These are phyloP conservation scores for Aythya baeri DNA, from an alignment of 2,113 vertebrate species.

Conservation along the genomic window DNA sequence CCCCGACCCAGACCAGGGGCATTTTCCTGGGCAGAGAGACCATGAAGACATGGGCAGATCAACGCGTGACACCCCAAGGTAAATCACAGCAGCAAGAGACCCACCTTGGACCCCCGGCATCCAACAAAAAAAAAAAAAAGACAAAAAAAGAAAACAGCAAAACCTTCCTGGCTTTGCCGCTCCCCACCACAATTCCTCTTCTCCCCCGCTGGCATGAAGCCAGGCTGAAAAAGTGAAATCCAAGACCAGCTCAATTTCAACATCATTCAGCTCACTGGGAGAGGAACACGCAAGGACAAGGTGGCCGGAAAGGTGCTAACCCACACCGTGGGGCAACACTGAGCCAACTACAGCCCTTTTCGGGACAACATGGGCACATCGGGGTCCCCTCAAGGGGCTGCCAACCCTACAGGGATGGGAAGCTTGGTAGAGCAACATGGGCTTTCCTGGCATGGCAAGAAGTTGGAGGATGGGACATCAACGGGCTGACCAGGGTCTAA, in stretches of 20 bases:
- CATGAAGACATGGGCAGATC: not conserved
- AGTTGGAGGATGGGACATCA: not conserved
- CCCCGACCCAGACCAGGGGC: not conserved
- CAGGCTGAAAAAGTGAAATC: not conserved
- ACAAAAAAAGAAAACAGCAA: not conserved
- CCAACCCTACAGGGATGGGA: not conserved
- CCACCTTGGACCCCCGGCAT: not conserved
- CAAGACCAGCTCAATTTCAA: not conserved
- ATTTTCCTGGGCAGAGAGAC: not conserved
- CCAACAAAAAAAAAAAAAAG: not conserved
- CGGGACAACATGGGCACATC: not conserved
- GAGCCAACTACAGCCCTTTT: not conserved
- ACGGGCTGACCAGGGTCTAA: not conserved
- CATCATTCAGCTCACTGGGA: not conserved
- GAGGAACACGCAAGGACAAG: not conserved
- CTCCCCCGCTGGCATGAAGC: not conserved
- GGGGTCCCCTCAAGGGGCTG: accelerated
- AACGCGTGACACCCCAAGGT: accelerated
- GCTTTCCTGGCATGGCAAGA: not conserved
- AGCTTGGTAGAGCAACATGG: accelerated
- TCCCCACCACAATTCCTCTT: not conserved
- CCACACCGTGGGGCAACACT: accelerated
- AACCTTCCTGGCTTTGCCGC: not conserved
- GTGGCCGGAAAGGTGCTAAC: not conserved
- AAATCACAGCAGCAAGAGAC: not conserved